These are phyloP conservation scores for Parazoanthus swiftii DNA, from an alignment of 92 coral and sea anemone species.

Conservation along the genomic window DNA sequence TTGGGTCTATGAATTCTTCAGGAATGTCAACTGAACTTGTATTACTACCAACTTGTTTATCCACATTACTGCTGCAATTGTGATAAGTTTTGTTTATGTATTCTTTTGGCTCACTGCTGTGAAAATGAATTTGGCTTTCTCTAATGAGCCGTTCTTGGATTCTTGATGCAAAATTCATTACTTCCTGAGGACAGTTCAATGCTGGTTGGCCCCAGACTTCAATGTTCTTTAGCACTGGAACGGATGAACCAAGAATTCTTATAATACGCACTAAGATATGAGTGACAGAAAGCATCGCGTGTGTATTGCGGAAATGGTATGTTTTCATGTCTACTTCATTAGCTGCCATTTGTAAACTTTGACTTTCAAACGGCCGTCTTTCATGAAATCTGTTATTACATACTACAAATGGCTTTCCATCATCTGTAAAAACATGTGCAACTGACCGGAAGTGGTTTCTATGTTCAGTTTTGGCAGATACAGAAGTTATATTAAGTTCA, in stretches of 20 bases:
- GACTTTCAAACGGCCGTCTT: slow-evolving; percentile 19
- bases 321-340: slow-evolving; percentile 25
- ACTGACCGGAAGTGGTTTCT: slow-evolving; percentile 63
- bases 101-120: slow-evolving; percentile 4
- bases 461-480: slow-evolving; percentile 70
- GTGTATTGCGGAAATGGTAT: slow-evolving; percentile 66
- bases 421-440: slow-evolving; percentile 57
- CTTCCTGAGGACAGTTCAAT: slow-evolving; percentile 46
- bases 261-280: slow-evolving; percentile 74
- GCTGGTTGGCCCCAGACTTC: slow-evolving; percentile 92
- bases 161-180: slow-evolving; percentile 51
- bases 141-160: slow-evolving; percentile 47
- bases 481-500: slow-evolving; percentile 50
- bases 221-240: slow-evolving; percentile 80
- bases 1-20: slow-evolving; percentile 88
- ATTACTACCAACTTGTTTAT: not conserved
- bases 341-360: slow-evolving; percentile 18
- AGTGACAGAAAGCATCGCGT: slow-evolving; percentile 60
- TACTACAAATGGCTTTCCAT: slow-evolving; percentile 64
- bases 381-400: slow-evolving; percentile 61
- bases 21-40: slow-evolving; percentile 53
- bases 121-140: slow-evolving; percentile 15
- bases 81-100: not conserved
- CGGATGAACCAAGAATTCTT: slow-evolving; percentile 71
- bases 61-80: not conserved